These are phyloP conservation scores for Microctonus hyperodae DNA, from an alignment of 2,888 invertebrate species.

Conservation along the genomic window DNA sequence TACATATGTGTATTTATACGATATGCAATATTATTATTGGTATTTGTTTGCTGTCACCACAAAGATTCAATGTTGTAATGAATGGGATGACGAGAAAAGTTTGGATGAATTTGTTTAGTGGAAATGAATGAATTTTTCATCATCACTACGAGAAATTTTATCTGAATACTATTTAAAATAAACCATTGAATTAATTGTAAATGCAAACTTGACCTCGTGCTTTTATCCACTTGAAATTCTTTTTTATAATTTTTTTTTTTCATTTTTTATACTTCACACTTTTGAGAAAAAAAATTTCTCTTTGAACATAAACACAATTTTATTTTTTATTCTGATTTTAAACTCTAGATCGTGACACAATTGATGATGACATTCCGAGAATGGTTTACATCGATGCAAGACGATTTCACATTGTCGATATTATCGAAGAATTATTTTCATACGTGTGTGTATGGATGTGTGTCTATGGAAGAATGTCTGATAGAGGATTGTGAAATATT, in stretches of 20 bases:
- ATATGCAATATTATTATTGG: too few species aligned
- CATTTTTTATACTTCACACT: background rate
- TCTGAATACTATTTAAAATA: too few species aligned
- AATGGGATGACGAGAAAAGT: too few species aligned
- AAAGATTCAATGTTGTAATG: background rate
- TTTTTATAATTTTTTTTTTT: background rate
- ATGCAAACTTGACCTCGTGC: background rate
- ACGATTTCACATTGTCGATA: constrained; percentile 40
- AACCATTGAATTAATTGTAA: too few species aligned
- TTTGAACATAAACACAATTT: background rate
- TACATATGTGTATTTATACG: background rate
- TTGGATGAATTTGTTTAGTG: too few species aligned
- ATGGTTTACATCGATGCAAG: constrained; percentile 42
- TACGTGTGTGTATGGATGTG: background rate
- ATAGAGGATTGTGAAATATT: background rate
- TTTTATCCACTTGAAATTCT: background rate
- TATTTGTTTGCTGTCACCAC: background rate
- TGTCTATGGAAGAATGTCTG: background rate
- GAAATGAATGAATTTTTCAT: too few species aligned
- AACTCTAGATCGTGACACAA: constrained; percentile 1
- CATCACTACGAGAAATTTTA: background rate
- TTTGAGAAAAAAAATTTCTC: background rate
- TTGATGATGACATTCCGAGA: constrained; percentile 39
- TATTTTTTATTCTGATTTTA: background rate
- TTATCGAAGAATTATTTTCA: constrained; percentile 28